Conservation (phyloP, 2,888 invertebrate species). For the Latrodectus elegans region DNA sequence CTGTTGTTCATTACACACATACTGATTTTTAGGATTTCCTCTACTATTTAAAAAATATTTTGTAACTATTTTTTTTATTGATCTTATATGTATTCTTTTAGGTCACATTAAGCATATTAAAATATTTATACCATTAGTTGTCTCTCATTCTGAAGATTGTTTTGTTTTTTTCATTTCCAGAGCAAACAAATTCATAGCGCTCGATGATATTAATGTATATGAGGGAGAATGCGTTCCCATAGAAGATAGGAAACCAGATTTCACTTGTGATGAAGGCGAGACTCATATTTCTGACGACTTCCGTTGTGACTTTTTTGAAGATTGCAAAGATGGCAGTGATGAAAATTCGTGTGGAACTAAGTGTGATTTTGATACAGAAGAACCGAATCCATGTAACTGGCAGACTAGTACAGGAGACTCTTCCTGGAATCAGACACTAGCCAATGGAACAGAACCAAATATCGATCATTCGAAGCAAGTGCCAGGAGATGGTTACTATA, state of each 20-base stretch:
- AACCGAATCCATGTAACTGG: slow-evolving; percentile 64
- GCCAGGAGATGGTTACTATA: slow-evolving; percentile 50
- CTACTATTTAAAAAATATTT: not conserved
- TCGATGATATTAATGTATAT: slow-evolving; percentile 65
- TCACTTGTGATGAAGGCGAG: slow-evolving; percentile 51
- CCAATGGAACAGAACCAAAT: slow-evolving; percentile 31
- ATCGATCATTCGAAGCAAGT: slow-evolving; percentile 49
- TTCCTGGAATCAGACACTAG: slow-evolving; percentile 46
- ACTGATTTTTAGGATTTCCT: too few relatives aligned
- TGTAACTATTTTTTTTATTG: not conserved
- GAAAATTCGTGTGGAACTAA: slow-evolving; percentile 61
- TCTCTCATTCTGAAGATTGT: not conserved
- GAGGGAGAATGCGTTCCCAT: slow-evolving; percentile 46
- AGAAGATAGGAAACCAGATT: slow-evolving; percentile 40
- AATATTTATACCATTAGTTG: not conserved
- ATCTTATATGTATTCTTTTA: not conserved
- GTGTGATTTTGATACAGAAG: slow-evolving; percentile 65
- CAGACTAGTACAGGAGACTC: not conserved
- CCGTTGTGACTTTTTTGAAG: slow-evolving; percentile 68
- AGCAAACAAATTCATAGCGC: slow-evolving; percentile 63
- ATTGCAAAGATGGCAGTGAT: slow-evolving; percentile 65
- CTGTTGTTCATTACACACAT: too few relatives aligned
- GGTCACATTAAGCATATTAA: not conserved
- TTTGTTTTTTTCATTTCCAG: slow-evolving; percentile 34
- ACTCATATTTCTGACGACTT: slow-evolving; percentile 52